Evolutionary conservation across 2,113 vertebrate genomes (phyloP), one percentile per base, ranked within the genome.

Genomic region (Ictalurus punctatus): DNA sequence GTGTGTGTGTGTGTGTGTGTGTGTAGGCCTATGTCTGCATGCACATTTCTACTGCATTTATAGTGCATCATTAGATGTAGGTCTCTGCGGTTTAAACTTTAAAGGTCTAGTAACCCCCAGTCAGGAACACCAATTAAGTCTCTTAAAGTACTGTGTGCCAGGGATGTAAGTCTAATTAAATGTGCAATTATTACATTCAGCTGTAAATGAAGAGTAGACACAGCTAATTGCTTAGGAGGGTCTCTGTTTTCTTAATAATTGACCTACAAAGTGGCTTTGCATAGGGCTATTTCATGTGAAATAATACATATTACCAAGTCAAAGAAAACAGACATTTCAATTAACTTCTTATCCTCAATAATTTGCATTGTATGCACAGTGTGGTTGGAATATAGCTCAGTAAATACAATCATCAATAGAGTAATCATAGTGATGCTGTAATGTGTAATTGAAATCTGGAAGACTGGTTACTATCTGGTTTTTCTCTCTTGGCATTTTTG

Each of bases 381-480:
- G 69, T 59, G 88, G 89, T 84, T 65, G 58, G 48, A 85, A 59
- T 67, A 65, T 71, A 59, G 65, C 74, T 80, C 34, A 83, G 87
- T 86, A 83, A 91, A 91, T 63, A 81, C 78, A 65, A 80, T 89
- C 91, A 90, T 91, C 93, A 94, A 92, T 89, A 92, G 90, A 93
- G 94, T 92, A 90, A 94, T 93, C 83, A 91, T 27, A 90, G 90
- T 88, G 92, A 92, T 91, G 76, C 88, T 86, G 91, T 91, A 88
- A 67, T 83, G 73, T 52, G 58, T 94, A 91, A 93, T 93, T 92
- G 92, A 87, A 61, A 48, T 25, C n/a, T 83, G 85, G 40, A n/a
- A 25, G 54, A 87, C 90, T 93, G 93, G 61, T 90, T 85, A 63
- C 71, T 90, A 90, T 94, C 93, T 83, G 81, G 94, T 88, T 93